Percentiles rank a stretch among this genome's conserved stretches.
phyloP scores from a whole-genome alignment of 2,797 vertebrate genomes.

The Clarias laeviceps region DNA sequence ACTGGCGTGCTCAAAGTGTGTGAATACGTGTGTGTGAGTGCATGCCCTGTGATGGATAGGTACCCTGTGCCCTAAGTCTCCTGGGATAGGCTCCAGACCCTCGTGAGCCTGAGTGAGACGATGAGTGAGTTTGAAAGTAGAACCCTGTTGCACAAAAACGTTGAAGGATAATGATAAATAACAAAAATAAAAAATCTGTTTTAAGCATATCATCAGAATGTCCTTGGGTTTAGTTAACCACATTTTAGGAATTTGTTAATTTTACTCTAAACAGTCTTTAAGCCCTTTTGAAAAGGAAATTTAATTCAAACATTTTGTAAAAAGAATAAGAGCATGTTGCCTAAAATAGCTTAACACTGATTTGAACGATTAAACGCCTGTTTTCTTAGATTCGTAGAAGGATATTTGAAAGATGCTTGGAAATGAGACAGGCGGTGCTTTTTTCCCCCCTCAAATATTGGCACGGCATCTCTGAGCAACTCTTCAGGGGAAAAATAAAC shows the following conservation, averaged over 20 bases:
- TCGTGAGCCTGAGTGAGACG: too few relatives aligned
- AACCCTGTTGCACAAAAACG: neutral
- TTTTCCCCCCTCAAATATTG: neutral
- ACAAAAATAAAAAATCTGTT: neutral
- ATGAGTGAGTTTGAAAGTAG: neutral
- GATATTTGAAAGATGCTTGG: neutral
- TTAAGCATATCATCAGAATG: neutral
- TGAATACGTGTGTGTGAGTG: too few relatives aligned
- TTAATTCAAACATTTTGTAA: neutral
- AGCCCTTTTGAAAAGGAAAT: neutral
- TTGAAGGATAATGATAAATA: neutral
- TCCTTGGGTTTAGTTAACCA: neutral
- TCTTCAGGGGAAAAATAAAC: neutral
- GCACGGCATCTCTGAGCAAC: neutral
- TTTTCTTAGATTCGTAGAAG: neutral
- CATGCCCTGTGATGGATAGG: too few relatives aligned
- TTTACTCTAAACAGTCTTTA: neutral
- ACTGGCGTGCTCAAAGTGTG: too few relatives aligned
- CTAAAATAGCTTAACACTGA: neutral
- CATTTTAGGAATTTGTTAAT: neutral
- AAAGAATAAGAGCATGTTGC: neutral
- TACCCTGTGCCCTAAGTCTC: too few relatives aligned
- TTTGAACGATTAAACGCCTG: neutral
- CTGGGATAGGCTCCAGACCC: too few relatives aligned
- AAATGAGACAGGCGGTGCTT: too few relatives aligned